Conservation (phyloP, 2,888 invertebrate species). For the Poecilus cupreus region DNA sequence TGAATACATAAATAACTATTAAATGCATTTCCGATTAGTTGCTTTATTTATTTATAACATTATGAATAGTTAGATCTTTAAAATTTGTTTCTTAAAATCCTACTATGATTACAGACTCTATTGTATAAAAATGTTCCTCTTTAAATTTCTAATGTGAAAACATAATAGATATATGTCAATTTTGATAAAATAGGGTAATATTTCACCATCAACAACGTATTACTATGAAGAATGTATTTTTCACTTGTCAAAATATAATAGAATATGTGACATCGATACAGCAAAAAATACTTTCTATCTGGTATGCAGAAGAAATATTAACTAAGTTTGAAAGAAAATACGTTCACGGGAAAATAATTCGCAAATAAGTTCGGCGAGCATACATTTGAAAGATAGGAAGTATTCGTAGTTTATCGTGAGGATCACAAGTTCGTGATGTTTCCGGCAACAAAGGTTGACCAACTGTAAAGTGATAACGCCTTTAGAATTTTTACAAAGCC, state of each 20-base stretch:
- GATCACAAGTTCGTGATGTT: not conserved
- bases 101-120: no score
- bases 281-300: constrained; percentile 12
- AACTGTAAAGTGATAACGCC: constrained; percentile 32
- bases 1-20: no score
- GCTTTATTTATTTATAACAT: no score
- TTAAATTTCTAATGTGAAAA: no score
- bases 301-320: not conserved
- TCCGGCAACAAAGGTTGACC: constrained; percentile 6
- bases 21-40: no score
- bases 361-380: no score
- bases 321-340: no score
- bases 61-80: no score
- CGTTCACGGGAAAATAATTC: no score
- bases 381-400: not conserved
- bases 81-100: no score
- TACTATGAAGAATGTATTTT: constrained; percentile 19
- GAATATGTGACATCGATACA: not conserved
- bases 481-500: constrained; percentile 30
- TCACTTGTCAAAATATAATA: constrained; percentile 27
- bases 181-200: not conserved
- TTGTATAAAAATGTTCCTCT: no score
- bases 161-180: not conserved
- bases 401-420: not conserved
- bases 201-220: not conserved